phyloP scores from a whole-genome alignment of 1,140 invertebrate genomes.

The Heterodera carotae region DNA sequence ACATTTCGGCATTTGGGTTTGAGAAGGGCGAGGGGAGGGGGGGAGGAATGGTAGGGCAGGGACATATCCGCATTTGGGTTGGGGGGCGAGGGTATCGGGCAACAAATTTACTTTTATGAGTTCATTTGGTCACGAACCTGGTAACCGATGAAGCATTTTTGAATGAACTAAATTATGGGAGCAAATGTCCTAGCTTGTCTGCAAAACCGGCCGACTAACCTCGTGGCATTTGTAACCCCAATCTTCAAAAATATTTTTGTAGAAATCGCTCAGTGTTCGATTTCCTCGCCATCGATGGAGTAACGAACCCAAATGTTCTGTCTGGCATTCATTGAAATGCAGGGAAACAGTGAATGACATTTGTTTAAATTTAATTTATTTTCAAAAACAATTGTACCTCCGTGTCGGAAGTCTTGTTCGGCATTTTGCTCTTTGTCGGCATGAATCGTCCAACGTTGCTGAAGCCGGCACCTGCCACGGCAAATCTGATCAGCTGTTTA shows the following conservation, averaged over 20 bases:
- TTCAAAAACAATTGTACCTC: slow-evolving; percentile 2
- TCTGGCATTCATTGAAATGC: neutral
- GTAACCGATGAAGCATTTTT: no score
- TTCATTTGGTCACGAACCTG: no score
- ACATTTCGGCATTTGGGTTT: no score
- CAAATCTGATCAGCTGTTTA: slow-evolving; percentile 32
- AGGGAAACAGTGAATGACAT: no score
- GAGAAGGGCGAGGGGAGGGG: no score
- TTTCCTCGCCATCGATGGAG: slow-evolving; percentile 36
- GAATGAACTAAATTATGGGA: no score
- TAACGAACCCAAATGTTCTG: slow-evolving; percentile 20
- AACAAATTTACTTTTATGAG: no score
- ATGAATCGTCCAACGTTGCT: slow-evolving; percentile 29
- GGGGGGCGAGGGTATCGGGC: no score
- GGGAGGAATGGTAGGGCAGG: no score
- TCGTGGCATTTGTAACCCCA: slow-evolving; percentile 43
- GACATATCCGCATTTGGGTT: no score
- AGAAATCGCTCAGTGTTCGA: slow-evolving; percentile 33
- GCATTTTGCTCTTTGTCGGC: neutral
- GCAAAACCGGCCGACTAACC: slow-evolving; percentile 5
- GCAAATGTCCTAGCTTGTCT: no score
- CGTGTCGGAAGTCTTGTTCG: neutral
- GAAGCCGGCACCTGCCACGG: slow-evolving; percentile 38
- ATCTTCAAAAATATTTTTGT: slow-evolving; percentile 41
- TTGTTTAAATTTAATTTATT: no score